These are phyloP conservation scores for Chelidonichthys spinosus DNA, from an alignment of 2,797 vertebrate genomes.

Conservation along the genomic window DNA sequence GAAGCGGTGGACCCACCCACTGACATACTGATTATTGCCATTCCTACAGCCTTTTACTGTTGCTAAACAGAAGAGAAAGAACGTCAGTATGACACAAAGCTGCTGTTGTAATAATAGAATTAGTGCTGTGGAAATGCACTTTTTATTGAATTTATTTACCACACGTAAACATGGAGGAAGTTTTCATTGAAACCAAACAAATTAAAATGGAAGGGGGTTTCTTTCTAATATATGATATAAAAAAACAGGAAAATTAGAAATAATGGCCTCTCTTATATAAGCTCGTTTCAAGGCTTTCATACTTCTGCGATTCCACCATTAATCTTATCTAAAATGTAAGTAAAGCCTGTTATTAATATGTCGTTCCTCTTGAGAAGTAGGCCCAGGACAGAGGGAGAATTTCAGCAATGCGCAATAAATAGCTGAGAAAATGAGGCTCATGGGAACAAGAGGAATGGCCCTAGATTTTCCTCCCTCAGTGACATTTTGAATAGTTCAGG, in stretches of 20 bases:
- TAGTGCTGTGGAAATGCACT: conserved; percentile 10
- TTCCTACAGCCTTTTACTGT: not conserved
- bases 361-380: conserved; percentile 56
- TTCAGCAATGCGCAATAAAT: conserved; percentile 74
- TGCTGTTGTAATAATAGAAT: conserved; percentile 6
- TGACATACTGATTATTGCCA: no score
- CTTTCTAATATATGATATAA: conserved; percentile 9
- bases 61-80: conserved; percentile 8
- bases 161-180: not conserved
- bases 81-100: conserved; percentile 8
- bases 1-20: not conserved
- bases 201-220: conserved; percentile 21
- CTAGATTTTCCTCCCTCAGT: conserved; percentile 60
- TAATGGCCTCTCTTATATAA: conserved; percentile 8
- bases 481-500: conserved; percentile 67
- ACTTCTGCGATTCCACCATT: conserved; percentile 28
- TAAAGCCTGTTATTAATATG: conserved; percentile 65
- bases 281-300: conserved; percentile 22
- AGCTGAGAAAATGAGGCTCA: conserved; percentile 69
- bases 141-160: conserved; percentile 13
- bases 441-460: conserved; percentile 50
- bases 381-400: conserved; percentile 52
- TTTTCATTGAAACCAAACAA: conserved; percentile 10
- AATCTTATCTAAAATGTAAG: conserved; percentile 59
- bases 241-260: conserved; percentile 29